Percentiles rank a stretch among this genome's conserved stretches.
Evolutionary conservation across 2,888 invertebrate genomes (phyloP).

Genomic region (Eupithecia centaureata): DNA sequence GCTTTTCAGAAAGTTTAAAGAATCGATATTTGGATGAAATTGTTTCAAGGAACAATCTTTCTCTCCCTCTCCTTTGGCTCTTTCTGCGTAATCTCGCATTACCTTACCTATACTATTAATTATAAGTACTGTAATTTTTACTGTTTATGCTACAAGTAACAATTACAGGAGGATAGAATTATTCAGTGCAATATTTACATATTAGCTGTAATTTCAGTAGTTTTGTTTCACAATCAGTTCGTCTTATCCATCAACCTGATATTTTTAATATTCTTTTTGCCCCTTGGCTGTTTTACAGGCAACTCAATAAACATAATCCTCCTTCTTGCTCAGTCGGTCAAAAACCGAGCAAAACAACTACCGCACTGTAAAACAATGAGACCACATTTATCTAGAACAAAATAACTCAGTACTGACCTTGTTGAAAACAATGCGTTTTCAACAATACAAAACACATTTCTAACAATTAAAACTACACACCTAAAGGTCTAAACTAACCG

Average conservation of each 20-base stretch:
- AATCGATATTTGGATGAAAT: background rate
- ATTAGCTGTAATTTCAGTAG: background rate
- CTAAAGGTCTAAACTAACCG: background rate
- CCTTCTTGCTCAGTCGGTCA: background rate
- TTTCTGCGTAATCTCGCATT: background rate
- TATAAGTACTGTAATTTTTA: background rate
- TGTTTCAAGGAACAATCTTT: background rate
- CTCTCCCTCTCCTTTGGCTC: background rate
- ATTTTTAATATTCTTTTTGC: too few relatives aligned
- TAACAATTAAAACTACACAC: constrained; percentile 7
- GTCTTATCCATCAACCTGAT: too few relatives aligned
- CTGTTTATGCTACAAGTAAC: background rate
- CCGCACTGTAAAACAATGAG: background rate
- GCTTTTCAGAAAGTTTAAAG: background rate
- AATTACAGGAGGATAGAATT: background rate
- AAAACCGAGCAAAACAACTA: background rate
- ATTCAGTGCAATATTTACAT: background rate
- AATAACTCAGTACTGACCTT: constrained; percentile 1
- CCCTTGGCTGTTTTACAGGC: too few relatives aligned
- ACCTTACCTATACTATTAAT: too few relatives aligned
- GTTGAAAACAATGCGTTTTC: constrained; percentile 10
- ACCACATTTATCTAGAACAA: constrained; percentile 1
- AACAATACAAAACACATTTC: constrained; percentile 1
- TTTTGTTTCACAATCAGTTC: too few relatives aligned
- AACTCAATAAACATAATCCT: background rate